Conservation (phyloP, 1,140 invertebrate species). For the Helicorthomorpha holstii region DNA sequence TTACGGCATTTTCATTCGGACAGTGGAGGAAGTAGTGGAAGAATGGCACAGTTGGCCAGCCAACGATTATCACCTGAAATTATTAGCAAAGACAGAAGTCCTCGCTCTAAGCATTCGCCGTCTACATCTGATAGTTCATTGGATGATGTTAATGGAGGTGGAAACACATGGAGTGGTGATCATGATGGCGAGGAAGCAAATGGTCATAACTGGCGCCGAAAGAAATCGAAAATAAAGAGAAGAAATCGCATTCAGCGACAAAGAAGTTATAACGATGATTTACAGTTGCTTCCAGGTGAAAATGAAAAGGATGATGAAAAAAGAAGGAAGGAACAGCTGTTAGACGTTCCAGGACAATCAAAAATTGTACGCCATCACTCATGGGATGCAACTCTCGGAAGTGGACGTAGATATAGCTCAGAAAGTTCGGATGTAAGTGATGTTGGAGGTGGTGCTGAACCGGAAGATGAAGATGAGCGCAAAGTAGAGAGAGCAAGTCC, state of each 20-base stretch:
- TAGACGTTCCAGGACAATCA: neutral
- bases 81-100: neutral
- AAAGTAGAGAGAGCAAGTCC: neutral
- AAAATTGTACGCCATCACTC: slow-evolving; percentile 6
- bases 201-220: slow-evolving; percentile 4
- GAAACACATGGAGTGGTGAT: neutral
- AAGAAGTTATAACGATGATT: slow-evolving; percentile 6
- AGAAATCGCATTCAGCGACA: slow-evolving; percentile 5
- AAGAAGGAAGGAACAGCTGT: neutral
- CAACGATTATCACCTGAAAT: neutral
- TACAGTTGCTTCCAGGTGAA: slow-evolving; percentile 1
- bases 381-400: slow-evolving; percentile 6
- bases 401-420: slow-evolving; percentile 14
- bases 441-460: slow-evolving; percentile 8
- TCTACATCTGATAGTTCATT: slow-evolving; percentile 14
- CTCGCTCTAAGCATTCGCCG: neutral
- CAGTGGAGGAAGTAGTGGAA: neutral
- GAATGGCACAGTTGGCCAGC: neutral
- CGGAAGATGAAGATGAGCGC: neutral
- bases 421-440: slow-evolving; percentile 17
- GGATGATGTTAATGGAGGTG: too few species aligned
- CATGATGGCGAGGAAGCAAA: neutral
- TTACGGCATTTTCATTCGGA: neutral
- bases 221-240: slow-evolving; percentile 1
- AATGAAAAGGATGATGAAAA: neutral